Evolutionary conservation across 2,113 vertebrate genomes (phyloP), one percentile per base, ranked within the genome.

Genomic region (Cheilinus undulatus): DNA sequence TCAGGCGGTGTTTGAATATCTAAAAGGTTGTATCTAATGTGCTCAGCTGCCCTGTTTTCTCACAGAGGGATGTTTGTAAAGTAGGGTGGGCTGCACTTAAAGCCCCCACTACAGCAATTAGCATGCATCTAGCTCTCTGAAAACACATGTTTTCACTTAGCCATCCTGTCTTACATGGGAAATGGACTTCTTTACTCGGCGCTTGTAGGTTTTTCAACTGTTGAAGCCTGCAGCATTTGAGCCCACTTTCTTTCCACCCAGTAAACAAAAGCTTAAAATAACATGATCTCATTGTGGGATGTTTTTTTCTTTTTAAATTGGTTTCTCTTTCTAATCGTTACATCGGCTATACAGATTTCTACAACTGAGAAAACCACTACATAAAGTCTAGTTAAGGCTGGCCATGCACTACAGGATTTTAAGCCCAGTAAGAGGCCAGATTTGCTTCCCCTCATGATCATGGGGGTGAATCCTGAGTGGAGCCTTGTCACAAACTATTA

Each of bases 121-220:
- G 86, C 80, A 84, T 80, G 71, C 79, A 78, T 82, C 86, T 80
- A 48, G 83, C 60, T 52, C 69, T 80, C 64, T 72, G 40, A 38
- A 52, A 84, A 87, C 92, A 93, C 86, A 92, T 93, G 92, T 86
- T 87, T 93, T 88, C 89, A 91, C 76, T 93, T 92, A 92, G 45
- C 66, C 32, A 19, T 65, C 75, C 80, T 72, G 23, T 79, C 71
- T 61, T 69, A 80, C 90, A 92, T 92, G 92, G 92, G 88, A 93
- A 92, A 90, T 52, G 11, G 76, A 71, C 71, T 30, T 78, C 83
- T 84, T 83, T 72, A 28, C 63, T 72, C 28, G 0, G 38, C 3
- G 32, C 78, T 80, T 9, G 27, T 45, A 73, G 69, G 38, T 62
- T 72, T 57, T 19, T 64, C 51, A 53, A 42, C 57, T 60, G 54